Conservation (phyloP, 2,888 invertebrate species). For the Drosophila neutralis region DNA sequence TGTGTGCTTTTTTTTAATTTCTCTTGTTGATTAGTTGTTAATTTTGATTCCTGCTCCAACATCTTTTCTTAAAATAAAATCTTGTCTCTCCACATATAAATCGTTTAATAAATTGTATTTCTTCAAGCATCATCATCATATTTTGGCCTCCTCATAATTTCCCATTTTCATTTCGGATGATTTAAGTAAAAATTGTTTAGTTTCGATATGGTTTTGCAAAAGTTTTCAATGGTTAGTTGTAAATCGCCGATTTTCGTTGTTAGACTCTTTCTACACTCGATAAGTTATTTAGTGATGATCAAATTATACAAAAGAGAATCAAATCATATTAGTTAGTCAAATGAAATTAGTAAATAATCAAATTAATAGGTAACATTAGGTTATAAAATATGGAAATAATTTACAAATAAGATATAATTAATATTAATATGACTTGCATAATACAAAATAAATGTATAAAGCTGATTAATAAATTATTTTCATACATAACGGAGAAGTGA, state of each 20-base stretch:
- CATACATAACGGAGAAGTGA: neutral
- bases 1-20: slow-evolving; percentile 1
- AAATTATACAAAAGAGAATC: slow-evolving; percentile 51
- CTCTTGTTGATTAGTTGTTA: slow-evolving; percentile 1
- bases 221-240: slow-evolving; percentile 66
- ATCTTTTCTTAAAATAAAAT: slow-evolving; percentile 2
- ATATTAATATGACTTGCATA: neutral
- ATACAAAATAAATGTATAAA: neutral
- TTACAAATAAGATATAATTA: neutral
- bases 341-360: slow-evolving; percentile 8
- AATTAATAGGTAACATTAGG: neutral
- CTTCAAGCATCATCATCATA: neutral
- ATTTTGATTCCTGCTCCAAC: slow-evolving; percentile 21
- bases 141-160: slow-evolving; percentile 2
- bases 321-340: slow-evolving; percentile 49
- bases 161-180: slow-evolving; percentile 1
- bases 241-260: slow-evolving; percentile 53
- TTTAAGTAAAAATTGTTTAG: slow-evolving; percentile 75
- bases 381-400: neutral
- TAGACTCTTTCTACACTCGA: slow-evolving; percentile 61
- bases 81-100: slow-evolving; percentile 18
- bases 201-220: slow-evolving; percentile 73
- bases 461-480: neutral
- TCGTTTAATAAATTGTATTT: neutral
- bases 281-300: slow-evolving; percentile 57